phyloP scores from a whole-genome alignment of 30 jellyfish, hydroid and myxozoan species.

The Pelagia noctiluca region DNA sequence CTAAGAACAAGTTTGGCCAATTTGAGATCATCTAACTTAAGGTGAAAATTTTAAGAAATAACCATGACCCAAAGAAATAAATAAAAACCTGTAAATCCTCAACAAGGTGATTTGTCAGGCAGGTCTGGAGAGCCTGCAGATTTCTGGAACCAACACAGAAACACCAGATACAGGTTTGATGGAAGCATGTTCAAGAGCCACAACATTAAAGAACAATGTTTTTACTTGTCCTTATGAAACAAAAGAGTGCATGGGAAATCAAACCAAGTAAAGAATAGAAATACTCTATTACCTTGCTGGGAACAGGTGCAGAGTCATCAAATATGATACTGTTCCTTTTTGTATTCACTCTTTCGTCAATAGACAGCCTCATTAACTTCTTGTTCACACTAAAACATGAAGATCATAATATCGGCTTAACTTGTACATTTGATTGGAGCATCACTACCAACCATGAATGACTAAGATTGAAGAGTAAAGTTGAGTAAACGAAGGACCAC shows the following conservation, averaged over 20 bases:
- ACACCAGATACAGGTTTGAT: background rate
- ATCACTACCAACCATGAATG: no score
- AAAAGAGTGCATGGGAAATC: no score
- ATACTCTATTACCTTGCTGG: slow-evolving; percentile 73
- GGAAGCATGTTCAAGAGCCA: background rate
- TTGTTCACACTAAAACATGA: slow-evolving; percentile 69
- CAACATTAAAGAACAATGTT: background rate
- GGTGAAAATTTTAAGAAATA: no score
- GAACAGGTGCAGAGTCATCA: slow-evolving; percentile 81
- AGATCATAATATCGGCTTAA: no score
- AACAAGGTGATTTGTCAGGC: background rate
- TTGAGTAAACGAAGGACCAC: no score
- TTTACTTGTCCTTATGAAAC: background rate
- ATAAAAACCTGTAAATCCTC: no score
- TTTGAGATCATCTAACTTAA: no score
- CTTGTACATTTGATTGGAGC: no score
- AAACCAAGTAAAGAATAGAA: no score
- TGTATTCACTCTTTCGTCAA: slow-evolving; percentile 78
- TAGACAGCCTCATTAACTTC: slow-evolving; percentile 91
- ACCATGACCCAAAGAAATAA: no score
- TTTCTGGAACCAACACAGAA: background rate
- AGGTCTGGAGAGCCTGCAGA: background rate
- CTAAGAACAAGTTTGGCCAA: no score
- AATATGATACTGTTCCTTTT: slow-evolving; percentile 70
- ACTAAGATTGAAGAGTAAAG: no score